Conservation (phyloP, 2,113 vertebrate species). For the Hassar affinis region DNA sequence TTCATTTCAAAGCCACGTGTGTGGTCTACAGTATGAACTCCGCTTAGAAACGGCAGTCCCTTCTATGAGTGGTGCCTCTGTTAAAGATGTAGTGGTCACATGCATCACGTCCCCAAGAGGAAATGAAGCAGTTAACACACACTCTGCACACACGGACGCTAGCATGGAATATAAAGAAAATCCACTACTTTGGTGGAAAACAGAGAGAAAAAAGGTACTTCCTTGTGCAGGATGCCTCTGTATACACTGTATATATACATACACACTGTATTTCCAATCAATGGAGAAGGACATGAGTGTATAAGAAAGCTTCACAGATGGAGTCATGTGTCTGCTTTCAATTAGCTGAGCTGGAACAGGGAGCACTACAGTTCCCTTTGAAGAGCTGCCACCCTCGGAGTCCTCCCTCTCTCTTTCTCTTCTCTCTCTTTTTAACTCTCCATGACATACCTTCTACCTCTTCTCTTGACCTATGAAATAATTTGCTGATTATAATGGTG, state of each 20-base stretch:
- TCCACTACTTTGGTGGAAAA: background rate
- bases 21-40: constrained; percentile 20
- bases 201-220: background rate
- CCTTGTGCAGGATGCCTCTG: background rate
- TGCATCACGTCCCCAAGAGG: constrained; percentile 2
- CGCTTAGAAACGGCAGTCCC: background rate
- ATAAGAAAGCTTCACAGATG: constrained; percentile 15
- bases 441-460: background rate
- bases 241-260: background rate
- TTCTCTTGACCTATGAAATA: constrained; percentile 3
- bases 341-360: constrained; percentile 28
- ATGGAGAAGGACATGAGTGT: background rate
- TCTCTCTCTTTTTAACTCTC: background rate
- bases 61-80: constrained; percentile 34
- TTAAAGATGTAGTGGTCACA: constrained; percentile 9
- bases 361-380: constrained; percentile 13
- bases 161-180: background rate
- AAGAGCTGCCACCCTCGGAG: constrained; percentile 31
- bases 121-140: constrained; percentile 20
- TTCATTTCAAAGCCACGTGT: constrained; percentile 9
- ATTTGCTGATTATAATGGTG: background rate
- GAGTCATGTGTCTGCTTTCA: constrained; percentile 31
- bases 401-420: background rate
- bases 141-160: background rate
- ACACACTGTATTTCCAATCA: background rate